A percentile compares a stretch with the other conserved stretches of the same genome.
Evolutionary conservation across 30 jellyfish, hydroid and myxozoan species (phyloP).

Genomic region (Pseudorhiza aurosa): DNA sequence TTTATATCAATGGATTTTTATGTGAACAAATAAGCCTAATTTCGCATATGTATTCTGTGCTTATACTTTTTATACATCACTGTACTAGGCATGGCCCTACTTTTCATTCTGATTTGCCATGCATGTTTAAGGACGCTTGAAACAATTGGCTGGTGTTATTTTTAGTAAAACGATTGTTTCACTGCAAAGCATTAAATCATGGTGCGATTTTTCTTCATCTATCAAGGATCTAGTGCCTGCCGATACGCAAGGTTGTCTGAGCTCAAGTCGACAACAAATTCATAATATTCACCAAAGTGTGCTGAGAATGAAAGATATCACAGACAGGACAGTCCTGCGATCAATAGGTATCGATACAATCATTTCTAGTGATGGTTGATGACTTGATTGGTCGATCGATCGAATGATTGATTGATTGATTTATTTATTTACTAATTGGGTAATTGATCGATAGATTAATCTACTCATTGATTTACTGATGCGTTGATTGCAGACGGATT

Average conservation of each 20-base stretch:
- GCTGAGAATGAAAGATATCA: conserved; percentile 65
- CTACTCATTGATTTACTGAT: background rate
- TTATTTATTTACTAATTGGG: background rate
- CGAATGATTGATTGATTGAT: background rate
- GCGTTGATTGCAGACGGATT: background rate
- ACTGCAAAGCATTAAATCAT: too few species aligned
- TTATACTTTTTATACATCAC: too few species aligned
- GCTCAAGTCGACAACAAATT: conserved; percentile 83
- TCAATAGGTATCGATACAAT: conserved; percentile 76
- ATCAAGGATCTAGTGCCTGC: conserved; percentile 92
- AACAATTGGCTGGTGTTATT: too few species aligned
- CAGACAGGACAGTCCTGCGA: conserved; percentile 72
- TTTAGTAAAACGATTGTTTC: too few species aligned
- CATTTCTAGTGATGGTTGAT: too few species aligned
- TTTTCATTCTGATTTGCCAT: too few species aligned
- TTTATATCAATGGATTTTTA: too few species aligned
- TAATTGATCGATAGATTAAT: background rate
- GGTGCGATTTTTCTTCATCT: too few species aligned
- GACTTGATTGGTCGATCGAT: background rate
- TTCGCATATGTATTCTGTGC: too few species aligned
- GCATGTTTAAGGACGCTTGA: too few species aligned
- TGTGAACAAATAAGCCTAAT: too few species aligned
- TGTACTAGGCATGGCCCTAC: too few species aligned
- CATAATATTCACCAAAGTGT: conserved; percentile 70
- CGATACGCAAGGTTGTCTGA: conserved; percentile 82